Evolutionary conservation across 92 coral and sea anemone genomes (phyloP).

Genomic region (Umimayanthus chanpuru): DNA sequence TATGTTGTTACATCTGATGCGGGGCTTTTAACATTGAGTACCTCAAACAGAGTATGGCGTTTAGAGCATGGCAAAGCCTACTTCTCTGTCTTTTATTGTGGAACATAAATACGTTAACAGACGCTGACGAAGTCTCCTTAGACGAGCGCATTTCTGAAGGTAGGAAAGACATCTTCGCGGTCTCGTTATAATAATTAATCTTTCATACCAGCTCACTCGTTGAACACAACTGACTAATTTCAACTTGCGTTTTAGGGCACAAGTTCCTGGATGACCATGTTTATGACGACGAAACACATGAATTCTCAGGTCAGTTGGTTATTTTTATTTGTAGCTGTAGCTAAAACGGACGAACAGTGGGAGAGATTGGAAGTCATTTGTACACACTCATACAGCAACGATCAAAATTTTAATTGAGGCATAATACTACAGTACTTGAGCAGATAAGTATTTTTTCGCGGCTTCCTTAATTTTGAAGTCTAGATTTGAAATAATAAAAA

Average conservation of each 20-base stretch:
- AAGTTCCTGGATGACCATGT: constrained; percentile 35
- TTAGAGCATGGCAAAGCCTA: constrained; percentile 2
- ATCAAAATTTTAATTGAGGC: constrained; percentile 17
- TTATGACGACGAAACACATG: constrained; percentile 39
- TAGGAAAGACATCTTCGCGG: not conserved
- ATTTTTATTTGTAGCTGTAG: not conserved
- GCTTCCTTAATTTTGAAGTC: not conserved
- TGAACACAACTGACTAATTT: not conserved
- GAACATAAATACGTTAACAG: constrained; percentile 15
- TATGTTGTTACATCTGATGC: not conserved
- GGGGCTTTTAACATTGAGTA: not conserved
- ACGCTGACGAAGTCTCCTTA: not conserved
- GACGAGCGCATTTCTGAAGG: constrained; percentile 17
- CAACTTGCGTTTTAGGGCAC: constrained; percentile 26
- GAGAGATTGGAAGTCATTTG: constrained; percentile 11
- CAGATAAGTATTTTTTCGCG: not conserved
- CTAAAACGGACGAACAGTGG: constrained; percentile 36
- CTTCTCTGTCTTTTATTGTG: constrained; percentile 37
- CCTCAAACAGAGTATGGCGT: constrained; percentile 16
- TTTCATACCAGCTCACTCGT: constrained; percentile 15
- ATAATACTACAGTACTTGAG: not conserved
- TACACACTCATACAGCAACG: not conserved
- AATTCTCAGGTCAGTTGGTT: constrained; percentile 30
- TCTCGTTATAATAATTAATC: constrained; percentile 29
- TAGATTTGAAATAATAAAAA: not conserved